These are phyloP conservation scores for Leptinotarsa peninsularis DNA, from an alignment of 2,888 invertebrate species.

Conservation along the genomic window DNA sequence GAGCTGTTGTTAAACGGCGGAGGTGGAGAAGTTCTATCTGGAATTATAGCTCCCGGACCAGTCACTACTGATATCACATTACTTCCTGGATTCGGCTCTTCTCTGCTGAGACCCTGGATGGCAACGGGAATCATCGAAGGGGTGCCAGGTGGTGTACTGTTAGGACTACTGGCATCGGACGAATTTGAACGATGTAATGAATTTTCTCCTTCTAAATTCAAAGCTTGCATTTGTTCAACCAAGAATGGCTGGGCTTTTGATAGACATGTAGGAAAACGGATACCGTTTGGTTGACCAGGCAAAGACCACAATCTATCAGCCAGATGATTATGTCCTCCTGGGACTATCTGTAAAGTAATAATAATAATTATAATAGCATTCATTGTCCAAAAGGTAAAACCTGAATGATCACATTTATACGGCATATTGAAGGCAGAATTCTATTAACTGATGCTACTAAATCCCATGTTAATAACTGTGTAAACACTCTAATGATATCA, in stretches of 20 bases:
- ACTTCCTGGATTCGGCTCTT: slow-evolving; percentile 51
- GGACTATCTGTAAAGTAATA: slow-evolving; percentile 17
- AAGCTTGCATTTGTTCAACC: slow-evolving; percentile 66
- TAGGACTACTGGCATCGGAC: slow-evolving; percentile 70
- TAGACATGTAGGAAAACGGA: slow-evolving; percentile 52
- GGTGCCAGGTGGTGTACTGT: slow-evolving; percentile 71
- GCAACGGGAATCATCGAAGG: slow-evolving; percentile 47
- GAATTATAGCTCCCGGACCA: slow-evolving; percentile 55
- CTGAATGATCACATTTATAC: too few relatives aligned
- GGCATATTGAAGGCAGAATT: too few relatives aligned
- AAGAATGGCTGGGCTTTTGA: slow-evolving; percentile 61
- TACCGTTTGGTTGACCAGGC: slow-evolving; percentile 58
- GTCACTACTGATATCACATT: slow-evolving; percentile 57
- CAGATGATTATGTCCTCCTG: slow-evolving; percentile 47
- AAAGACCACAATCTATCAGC: slow-evolving; percentile 48
- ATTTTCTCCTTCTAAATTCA: slow-evolving; percentile 68
- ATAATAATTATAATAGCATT: neutral
- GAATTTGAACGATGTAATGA: slow-evolving; percentile 69
- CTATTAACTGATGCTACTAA: too few relatives aligned
- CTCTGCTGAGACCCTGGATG: slow-evolving; percentile 48
- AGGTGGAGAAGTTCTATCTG: slow-evolving; percentile 63
- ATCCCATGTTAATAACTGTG: too few relatives aligned
- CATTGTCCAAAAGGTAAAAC: too few relatives aligned
- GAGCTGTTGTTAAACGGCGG: slow-evolving; percentile 65
- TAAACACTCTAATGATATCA: too few relatives aligned